phyloP scores from a whole-genome alignment of 2,113 vertebrate genomes.

The Lagenorhynchus albirostris region DNA sequence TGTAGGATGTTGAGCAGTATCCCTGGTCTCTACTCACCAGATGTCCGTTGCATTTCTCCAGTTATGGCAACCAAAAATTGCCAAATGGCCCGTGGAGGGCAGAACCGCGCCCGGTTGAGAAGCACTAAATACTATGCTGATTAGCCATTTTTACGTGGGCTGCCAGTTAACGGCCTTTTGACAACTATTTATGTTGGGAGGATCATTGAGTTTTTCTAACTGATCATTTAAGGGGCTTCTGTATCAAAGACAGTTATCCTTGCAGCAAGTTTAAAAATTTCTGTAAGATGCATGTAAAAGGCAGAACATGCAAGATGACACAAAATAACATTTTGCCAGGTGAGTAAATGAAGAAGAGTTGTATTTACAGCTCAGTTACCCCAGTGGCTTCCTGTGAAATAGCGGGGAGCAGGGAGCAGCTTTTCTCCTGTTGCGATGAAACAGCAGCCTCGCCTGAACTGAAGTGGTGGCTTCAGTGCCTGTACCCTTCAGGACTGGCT shows the following conservation, averaged over 20 bases:
- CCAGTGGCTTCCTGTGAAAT: background rate
- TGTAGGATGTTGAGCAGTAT: fast-evolving
- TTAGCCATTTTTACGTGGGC: background rate
- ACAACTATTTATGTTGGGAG: background rate
- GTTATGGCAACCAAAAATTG: background rate
- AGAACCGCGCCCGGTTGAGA: background rate
- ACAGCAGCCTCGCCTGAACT: background rate
- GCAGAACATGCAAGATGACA: background rate
- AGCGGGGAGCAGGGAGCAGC: background rate
- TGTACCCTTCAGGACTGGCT: background rate
- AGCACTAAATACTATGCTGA: background rate
- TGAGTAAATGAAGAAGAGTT: background rate
- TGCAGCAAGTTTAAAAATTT: background rate
- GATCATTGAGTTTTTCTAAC: background rate
- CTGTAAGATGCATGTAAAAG: background rate
- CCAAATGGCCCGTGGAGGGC: fast-evolving
- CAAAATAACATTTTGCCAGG: background rate
- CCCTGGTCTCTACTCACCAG: background rate
- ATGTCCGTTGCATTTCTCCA: background rate
- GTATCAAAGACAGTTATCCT: background rate
- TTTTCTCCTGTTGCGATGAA: fast-evolving
- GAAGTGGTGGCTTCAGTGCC: too few relatives aligned
- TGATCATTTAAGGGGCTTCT: background rate
- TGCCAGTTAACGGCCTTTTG: background rate
- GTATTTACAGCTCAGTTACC: background rate